These are phyloP conservation scores for Diarsia rubi DNA, from an alignment of 2,888 invertebrate species.

Conservation along the genomic window DNA sequence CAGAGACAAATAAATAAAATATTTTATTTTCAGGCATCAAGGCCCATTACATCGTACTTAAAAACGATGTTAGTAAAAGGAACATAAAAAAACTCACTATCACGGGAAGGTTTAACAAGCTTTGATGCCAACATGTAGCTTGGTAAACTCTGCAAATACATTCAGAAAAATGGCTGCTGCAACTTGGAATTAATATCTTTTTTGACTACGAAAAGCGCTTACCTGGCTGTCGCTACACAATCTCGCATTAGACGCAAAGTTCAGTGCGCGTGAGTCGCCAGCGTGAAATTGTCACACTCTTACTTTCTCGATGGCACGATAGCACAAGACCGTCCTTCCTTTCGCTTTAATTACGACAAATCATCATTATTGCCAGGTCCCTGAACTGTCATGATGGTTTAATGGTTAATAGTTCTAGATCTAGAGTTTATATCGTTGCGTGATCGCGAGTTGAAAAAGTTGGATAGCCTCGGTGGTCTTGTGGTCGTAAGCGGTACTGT, in stretches of 20 bases:
- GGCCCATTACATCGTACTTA: too few species aligned
- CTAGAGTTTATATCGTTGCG: neutral
- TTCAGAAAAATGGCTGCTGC: too few species aligned
- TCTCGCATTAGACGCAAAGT: slow-evolving; percentile 79
- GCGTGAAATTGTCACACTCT: slow-evolving; percentile 90
- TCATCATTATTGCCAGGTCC: slow-evolving; percentile 73
- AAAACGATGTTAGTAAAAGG: too few species aligned
- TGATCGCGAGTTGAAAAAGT: neutral
- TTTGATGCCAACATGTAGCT: too few species aligned
- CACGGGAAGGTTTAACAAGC: too few species aligned
- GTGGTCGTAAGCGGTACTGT: neutral
- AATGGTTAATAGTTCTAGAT: neutral
- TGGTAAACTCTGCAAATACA: too few species aligned
- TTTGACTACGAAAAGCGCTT: slow-evolving; percentile 10
- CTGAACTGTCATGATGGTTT: slow-evolving; percentile 60
- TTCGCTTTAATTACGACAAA: slow-evolving; percentile 87
- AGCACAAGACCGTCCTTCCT: slow-evolving; percentile 79
- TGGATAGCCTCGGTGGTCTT: neutral
- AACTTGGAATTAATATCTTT: neutral
- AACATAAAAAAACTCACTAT: too few species aligned
- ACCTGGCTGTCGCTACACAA: slow-evolving; percentile 71
- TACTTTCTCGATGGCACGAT: slow-evolving; percentile 87
- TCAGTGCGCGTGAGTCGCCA: slow-evolving; percentile 82
- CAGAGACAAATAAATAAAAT: too few species aligned
- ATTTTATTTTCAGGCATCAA: too few species aligned